Evolutionary conservation across 2,113 vertebrate genomes (phyloP), one percentile per base, ranked within the genome.

Genomic region (Numida meleagris): DNA sequence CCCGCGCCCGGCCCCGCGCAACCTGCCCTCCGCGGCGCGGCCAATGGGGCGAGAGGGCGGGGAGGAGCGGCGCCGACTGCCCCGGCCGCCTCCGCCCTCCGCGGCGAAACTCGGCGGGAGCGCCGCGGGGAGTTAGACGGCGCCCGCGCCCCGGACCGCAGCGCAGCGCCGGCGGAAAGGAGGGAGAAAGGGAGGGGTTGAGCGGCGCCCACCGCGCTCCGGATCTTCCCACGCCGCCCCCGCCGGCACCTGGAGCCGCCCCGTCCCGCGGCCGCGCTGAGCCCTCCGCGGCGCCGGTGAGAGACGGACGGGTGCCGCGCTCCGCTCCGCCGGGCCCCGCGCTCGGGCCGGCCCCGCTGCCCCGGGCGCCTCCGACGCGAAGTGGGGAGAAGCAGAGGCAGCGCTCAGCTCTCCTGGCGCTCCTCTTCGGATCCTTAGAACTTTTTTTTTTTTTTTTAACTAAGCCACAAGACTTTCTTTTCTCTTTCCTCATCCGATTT

Each of bases 41-140:
- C 90, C 90, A 92, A 92, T 87, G 78, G 84, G 45, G 43, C 50
- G 79, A 45, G 90, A 82, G 90, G 78, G 84, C 83, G 90, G 83
- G 77, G 89, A 86, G 77, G 25, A 57, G 65, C 71, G 43, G 48
- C 20, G 36, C 77, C 59, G 29, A 65, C 57, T 58, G 77, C 70
- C 31, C 57, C 13, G 7, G 48, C 89, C 62, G 70, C 89, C 76
- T 12, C 89, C 89, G 82, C 82, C 88, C 74, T 84, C 50, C 73
- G 58, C 81, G 53, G 75, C 82, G 62, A 80, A 91, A 91, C 82
- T 86, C 75, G 89, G 82, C 53, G 89, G 82, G 75, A 75, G 82
- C 46, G 57, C 50, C 25, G 50, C 25, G 50, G 50, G 50, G 50
- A 53, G 50, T 27, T 27, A 53, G 50, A 53, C 50, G 50, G 50